Base-by-base conservation (phyloP, 2,797 vertebrate genomes). In the Enteromius radiatus region DNA sequence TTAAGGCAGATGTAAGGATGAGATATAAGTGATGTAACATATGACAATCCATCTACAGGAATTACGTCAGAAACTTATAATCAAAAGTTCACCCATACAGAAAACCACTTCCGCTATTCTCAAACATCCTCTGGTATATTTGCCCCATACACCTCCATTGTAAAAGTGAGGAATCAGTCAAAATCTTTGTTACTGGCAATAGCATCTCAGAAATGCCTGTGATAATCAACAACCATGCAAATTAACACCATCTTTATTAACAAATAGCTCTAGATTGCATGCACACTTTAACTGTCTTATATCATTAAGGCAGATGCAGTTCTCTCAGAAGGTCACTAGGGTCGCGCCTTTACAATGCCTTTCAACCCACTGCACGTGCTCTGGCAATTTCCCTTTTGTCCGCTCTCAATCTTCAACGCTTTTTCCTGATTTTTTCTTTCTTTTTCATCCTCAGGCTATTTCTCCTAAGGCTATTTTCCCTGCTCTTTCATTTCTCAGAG, bases 391-490 rank as follows among this genome's bases (percentile, higher is more conserved):
- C 1, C 36, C 17, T 89, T 87, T 89, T 88, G 90, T 92, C 89
- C 84, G 83, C 90, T 89, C 84, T 33, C 23, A 83, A 83, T 86
- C 87, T 84, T 73, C 82, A 71, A 79, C 71, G 49, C 28, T 43
- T 76, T 69, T 47, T 64, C n/a, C 45, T 4, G 1, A 17, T 52
- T 47, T 45, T 76, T 33, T n/a, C 83, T 71, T 56, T 70, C 47
- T 10, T 76, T 28, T 59, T 59, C 59, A n/a, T 67, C 78, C 69
- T 70, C 76, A 75, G 65, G 69, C 73, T 70, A 78, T 84, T 86
- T 65, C 52, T 84, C 94, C 92, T 21, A 74, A 3, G 92, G 94
- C 93, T 89, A 78, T 93, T 93, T 92, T 89, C 88, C 88, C 87
- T 41, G 31, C 87, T 88, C 81, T 87, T 88, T 89, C 87, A 85